Base-by-base conservation (phyloP, 1,140 invertebrate species). In the Heterodera schachtii region DNA sequence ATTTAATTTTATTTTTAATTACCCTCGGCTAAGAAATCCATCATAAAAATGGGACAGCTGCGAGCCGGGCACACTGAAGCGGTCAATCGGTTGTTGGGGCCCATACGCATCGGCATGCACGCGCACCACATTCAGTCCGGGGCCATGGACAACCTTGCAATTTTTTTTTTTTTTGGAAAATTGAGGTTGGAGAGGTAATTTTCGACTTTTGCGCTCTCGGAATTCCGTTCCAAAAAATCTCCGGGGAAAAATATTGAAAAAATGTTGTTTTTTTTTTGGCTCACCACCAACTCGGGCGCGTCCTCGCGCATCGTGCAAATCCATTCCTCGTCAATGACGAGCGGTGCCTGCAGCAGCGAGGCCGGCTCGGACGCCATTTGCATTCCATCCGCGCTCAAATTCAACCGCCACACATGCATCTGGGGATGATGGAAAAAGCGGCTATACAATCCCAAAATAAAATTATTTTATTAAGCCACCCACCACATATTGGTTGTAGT, bases 1-100 rank as follows among this genome's bases (percentile, higher is more conserved):
- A 49, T 49, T 4, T 49, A 49, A 19, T 69, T 4, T 31, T 81
- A 3, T 84, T 78, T 31, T 83, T 46, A 43, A 80, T 79, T 21
- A 89, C 87, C 88, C 89, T 66, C 79, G 79, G 73, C 84, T 87
- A 16, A 89, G 69, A 82, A 89, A 89, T 75, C 89, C 88, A 83
- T 89, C 88, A 60, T 90, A 89, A 69, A 90, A 89, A 80, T 89
- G 89, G 41, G 77, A 82, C n/a, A 89, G 78, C 21, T 89, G 86
- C 41, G 86, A 87, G 43, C 87, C 86, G 11, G 86, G 81, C 4
- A 89, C 88, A 11, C 74, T 60, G 79, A 89, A 89, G 4, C 84
- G 67, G 31, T 89, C 82, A 3, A 84, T 83, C 21, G 88, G 89
- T 44, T 83, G 78, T 60, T 83, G 83, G 13, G 89, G 86, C 3